Evolutionary conservation across 2,888 invertebrate genomes (phyloP).

Genomic region (Actias luna): DNA sequence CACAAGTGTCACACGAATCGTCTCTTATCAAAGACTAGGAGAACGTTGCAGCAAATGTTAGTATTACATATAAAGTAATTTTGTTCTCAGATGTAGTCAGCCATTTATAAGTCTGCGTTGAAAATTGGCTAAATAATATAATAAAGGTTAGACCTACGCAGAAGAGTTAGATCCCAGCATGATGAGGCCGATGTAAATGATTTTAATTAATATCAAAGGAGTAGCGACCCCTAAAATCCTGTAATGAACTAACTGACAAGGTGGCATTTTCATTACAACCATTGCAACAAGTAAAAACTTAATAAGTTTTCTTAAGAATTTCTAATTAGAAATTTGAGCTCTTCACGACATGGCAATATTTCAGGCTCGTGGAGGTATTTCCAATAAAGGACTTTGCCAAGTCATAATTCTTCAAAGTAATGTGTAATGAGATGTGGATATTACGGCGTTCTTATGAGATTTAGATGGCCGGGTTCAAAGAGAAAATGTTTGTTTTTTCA

Average conservation of each 20-base stretch:
- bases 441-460: constrained; percentile 76
- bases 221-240: constrained; percentile 21
- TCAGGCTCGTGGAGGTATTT: constrained; percentile 81
- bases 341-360: constrained; percentile 81
- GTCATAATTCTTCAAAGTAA: constrained; percentile 82
- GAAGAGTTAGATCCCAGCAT: background rate
- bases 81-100: background rate
- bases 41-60: too few relatives aligned
- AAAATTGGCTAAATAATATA: background rate
- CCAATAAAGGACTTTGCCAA: constrained; percentile 82
- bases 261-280: constrained; percentile 76
- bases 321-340: constrained; percentile 81
- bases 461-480: constrained; percentile 48
- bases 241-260: constrained; percentile 55
- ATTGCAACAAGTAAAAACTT: constrained; percentile 78
- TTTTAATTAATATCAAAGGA: constrained; percentile 21
- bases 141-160: background rate
- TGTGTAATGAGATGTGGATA: constrained; percentile 81
- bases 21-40: too few relatives aligned
- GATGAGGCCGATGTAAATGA: background rate
- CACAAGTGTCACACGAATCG: too few relatives aligned
- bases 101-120: background rate
- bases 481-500: constrained; percentile 22
- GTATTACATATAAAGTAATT: background rate
- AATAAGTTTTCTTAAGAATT: constrained; percentile 80